Evolutionary conservation across 2,888 invertebrate species (phyloP), one percentile per base, ranked within the genome.

Genomic region (Volucella inanis): DNA sequence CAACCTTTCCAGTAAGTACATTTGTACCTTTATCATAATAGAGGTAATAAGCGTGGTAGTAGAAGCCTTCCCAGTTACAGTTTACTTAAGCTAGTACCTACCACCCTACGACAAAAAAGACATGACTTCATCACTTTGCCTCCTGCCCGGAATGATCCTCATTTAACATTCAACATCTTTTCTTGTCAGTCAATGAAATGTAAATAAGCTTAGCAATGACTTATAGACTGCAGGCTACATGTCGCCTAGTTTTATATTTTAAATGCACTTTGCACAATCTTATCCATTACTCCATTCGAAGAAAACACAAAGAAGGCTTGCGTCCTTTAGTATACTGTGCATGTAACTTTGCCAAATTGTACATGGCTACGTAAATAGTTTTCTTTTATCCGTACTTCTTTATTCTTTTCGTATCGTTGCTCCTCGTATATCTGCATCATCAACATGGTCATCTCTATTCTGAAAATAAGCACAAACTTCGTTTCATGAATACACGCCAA

Each of bases 381-480:
- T 72, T 72, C 64, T 61, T 49, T 72, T 67, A 31, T 31, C 31
- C 31, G 6, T 67, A 67, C 67, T 67, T 47, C 50, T n/a, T 59
- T 64, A 15, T 49, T 41, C 18, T 8, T 47, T 65, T 41, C 22
- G n/a, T 52, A 1, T 68, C 14, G 14, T 57, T 67, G 22, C 57
- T 41, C 15, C 55, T 50, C 47, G 54, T 39, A 50, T 12, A 41
- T 59, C 79, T 14, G 41, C 49, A 43, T 11, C 49, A 55, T 77
- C 77, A 67, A 39, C 54, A 43, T 31, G 31, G 57, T 57, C 18
- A 52, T 62, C 67, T 62, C 77, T 54, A 67, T 64, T 61, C 50
- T 49, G 31, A 38, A 67, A 72, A 72, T 72, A 72, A 72, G 71
- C 43, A 72, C 31, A 62, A 82, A 72, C 78, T 61, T 62, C 61